Evolutionary conservation across 53 echinoderm and acorn worm genomes (phyloP).

Genomic region (Echinometra lucunter): DNA sequence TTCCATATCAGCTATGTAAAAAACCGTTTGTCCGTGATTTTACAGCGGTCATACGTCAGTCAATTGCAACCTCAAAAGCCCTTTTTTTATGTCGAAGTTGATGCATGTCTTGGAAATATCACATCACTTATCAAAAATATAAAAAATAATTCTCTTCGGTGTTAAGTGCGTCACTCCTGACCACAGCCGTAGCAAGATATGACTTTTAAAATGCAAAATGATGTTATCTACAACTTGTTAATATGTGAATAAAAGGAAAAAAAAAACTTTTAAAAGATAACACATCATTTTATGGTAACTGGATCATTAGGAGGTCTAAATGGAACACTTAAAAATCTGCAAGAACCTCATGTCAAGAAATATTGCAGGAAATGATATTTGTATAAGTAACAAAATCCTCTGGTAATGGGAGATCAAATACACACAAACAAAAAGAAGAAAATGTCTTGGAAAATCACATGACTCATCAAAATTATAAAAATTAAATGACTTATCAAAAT

Average conservation of each 20-base stretch:
- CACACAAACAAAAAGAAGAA: no score
- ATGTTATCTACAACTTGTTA: background rate
- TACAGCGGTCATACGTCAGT: background rate
- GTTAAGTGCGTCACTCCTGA: background rate
- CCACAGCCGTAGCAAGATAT: background rate
- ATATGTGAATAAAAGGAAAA: background rate
- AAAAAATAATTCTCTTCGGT: background rate
- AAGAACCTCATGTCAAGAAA: background rate
- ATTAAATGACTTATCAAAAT: background rate
- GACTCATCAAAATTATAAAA: no score
- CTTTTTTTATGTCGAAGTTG: background rate
- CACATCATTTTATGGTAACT: background rate
- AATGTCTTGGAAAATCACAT: no score
- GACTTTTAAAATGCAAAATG: background rate
- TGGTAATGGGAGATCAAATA: no score
- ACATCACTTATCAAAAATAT: background rate
- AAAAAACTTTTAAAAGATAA: background rate
- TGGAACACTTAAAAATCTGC: background rate
- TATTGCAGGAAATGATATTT: background rate
- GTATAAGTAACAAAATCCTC: no score
- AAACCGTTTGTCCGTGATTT: background rate
- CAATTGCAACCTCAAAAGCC: background rate
- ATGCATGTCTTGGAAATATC: background rate
- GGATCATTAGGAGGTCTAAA: background rate
- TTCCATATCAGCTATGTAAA: background rate